A percentile compares a stretch with the other conserved stretches of the same genome.
These are phyloP conservation scores for Biston stratarius DNA, from an alignment of 2,888 invertebrate genomes.

Conservation along the genomic window DNA sequence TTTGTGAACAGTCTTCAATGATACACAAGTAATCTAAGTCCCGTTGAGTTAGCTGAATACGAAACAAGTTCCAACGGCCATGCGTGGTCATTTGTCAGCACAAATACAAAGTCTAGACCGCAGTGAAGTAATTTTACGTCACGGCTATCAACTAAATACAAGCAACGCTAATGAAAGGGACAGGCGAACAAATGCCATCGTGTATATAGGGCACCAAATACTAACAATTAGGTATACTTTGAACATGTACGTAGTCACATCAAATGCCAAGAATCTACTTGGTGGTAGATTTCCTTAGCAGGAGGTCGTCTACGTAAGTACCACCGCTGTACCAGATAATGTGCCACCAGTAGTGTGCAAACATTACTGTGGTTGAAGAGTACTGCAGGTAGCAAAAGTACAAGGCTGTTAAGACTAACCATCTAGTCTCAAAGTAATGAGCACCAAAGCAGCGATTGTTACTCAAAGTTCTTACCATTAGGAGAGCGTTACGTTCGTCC, in stretches of 20 bases:
- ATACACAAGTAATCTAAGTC: not conserved
- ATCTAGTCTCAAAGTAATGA: too few species aligned
- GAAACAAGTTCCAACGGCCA: not conserved
- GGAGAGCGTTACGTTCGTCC: too few species aligned
- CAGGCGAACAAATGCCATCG: not conserved
- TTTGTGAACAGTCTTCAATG: not conserved
- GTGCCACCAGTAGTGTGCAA: too few species aligned
- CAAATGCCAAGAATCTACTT: not conserved
- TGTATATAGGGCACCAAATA: too few species aligned
- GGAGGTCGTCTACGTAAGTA: too few species aligned
- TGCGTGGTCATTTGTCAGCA: constrained; percentile 7
- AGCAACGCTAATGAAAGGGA: constrained; percentile 1
- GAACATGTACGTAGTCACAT: not conserved
- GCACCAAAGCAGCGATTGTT: too few species aligned
- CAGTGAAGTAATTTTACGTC: not conserved
- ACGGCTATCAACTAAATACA: constrained; percentile 2
- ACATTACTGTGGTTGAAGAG: too few species aligned
- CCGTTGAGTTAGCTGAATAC: not conserved
- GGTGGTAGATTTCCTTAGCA: too few species aligned
- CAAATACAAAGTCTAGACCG: constrained; percentile 11
- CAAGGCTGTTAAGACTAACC: too few species aligned
- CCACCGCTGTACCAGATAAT: too few species aligned
- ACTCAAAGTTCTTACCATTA: too few species aligned
- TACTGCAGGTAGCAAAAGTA: too few species aligned
- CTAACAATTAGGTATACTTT: not conserved